Evolutionary conservation across 2,888 invertebrate species (phyloP).

Genomic region (Thalpophila matura): DNA sequence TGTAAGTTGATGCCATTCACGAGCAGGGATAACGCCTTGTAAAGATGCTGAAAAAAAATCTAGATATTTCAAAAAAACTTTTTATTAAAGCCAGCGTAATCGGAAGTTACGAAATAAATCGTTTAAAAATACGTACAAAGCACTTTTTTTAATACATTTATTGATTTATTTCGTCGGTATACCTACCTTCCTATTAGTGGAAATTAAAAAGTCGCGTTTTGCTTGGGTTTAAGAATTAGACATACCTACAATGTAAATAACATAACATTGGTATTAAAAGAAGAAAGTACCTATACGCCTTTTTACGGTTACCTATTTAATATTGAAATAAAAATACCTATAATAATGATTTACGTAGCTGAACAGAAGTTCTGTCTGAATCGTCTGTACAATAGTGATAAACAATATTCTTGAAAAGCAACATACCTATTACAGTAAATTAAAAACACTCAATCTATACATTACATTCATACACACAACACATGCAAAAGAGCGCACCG

Average conservation of each 20-base stretch:
- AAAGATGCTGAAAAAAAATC: too few species aligned
- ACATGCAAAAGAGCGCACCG: constrained; percentile 63
- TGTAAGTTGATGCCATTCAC: background rate
- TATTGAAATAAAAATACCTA: background rate
- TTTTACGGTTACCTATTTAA: background rate
- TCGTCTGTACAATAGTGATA: too few species aligned
- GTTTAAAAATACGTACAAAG: background rate
- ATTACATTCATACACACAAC: constrained; percentile 40
- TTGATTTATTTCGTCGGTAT: background rate
- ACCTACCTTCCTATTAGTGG: too few species aligned
- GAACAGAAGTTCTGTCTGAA: too few species aligned
- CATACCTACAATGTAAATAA: background rate
- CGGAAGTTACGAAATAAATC: background rate
- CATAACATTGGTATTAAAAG: background rate
- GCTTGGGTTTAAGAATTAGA: constrained; percentile 7
- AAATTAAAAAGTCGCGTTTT: too few species aligned
- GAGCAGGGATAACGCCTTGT: too few species aligned
- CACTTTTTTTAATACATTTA: background rate
- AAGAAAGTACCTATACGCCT: background rate
- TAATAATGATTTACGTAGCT: background rate
- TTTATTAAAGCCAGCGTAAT: too few species aligned
- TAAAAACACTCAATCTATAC: constrained; percentile 28
- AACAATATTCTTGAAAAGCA: too few species aligned
- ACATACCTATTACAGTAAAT: constrained; percentile 7
- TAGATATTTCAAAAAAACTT: too few species aligned